Evolutionary conservation across 92 coral and sea anemone genomes (phyloP).

Genomic region (Porites lobata): DNA sequence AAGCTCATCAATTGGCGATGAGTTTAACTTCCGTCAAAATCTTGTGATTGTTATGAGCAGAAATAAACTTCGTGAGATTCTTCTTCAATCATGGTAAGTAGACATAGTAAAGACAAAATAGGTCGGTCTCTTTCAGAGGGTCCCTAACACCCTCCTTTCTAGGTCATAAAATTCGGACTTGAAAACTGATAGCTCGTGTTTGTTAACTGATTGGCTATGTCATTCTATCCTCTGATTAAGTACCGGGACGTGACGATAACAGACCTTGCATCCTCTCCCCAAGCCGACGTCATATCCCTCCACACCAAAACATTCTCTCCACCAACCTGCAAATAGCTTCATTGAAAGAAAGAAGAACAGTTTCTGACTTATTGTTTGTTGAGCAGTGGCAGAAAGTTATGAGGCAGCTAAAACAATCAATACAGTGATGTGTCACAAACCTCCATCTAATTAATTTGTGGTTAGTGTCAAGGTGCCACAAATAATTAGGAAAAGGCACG

Average conservation of each 20-base stretch:
- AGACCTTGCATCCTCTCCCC: conserved; percentile 53
- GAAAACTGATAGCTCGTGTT: conserved; percentile 57
- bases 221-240: conserved; percentile 67
- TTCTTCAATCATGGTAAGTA: conserved; percentile 59
- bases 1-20: too few relatives aligned
- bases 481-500: conserved; percentile 11
- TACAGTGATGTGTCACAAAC: conserved; percentile 27
- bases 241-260: conserved; percentile 62
- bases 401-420: conserved; percentile 25
- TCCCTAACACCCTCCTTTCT: conserved; percentile 61
- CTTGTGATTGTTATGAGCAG: conserved; percentile 65
- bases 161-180: conserved; percentile 58
- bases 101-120: conserved; percentile 55
- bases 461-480: conserved; percentile 20
- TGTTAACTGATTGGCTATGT: conserved; percentile 46
- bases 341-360: conserved; percentile 9
- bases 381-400: conserved; percentile 17
- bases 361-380: conserved; percentile 25
- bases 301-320: conserved; percentile 69
- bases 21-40: conserved; percentile 45
- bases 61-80: conserved; percentile 48
- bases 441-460: conserved; percentile 30
- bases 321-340: conserved; percentile 50
- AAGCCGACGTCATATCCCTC: conserved; percentile 51
- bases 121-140: conserved; percentile 57